These are phyloP conservation scores for Xerus inauris DNA, from an alignment of 2,113 vertebrate species.

Conservation along the genomic window DNA sequence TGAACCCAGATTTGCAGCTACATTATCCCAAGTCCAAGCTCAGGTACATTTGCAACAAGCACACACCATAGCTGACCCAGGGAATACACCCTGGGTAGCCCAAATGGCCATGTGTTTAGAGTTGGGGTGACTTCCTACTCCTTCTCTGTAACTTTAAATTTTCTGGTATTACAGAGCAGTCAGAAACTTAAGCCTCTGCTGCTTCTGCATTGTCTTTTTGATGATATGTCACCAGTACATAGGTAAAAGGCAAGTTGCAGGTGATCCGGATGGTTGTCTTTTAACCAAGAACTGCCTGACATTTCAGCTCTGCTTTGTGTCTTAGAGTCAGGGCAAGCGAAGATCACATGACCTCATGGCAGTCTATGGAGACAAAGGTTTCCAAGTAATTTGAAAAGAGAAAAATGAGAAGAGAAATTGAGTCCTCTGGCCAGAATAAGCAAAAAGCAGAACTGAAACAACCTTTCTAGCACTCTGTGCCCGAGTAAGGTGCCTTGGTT, in stretches of 20 bases:
- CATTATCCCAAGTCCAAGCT: neutral
- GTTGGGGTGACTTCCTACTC: neutral
- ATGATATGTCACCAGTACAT: neutral
- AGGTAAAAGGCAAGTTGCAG: neutral
- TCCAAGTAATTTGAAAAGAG: conserved; percentile 5
- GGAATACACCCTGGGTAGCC: neutral
- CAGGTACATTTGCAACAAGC: neutral
- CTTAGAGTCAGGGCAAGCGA: neutral
- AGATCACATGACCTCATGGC: neutral
- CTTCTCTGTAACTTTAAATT: neutral
- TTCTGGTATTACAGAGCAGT: neutral
- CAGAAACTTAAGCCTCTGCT: neutral
- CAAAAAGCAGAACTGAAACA: neutral
- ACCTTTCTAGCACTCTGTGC: neutral
- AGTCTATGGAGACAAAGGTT: neutral
- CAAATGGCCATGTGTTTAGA: neutral
- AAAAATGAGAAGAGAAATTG: neutral
- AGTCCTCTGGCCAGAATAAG: neutral
- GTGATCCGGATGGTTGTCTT: neutral
- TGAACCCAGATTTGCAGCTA: neutral
- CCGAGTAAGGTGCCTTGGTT: rapidly evolving
- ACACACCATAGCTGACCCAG: neutral
- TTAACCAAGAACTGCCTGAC: neutral
- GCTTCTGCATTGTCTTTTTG: neutral
- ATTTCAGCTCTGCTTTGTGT: neutral